Conservation (phyloP, 2,113 vertebrate species). For the Upupa epops region DNA sequence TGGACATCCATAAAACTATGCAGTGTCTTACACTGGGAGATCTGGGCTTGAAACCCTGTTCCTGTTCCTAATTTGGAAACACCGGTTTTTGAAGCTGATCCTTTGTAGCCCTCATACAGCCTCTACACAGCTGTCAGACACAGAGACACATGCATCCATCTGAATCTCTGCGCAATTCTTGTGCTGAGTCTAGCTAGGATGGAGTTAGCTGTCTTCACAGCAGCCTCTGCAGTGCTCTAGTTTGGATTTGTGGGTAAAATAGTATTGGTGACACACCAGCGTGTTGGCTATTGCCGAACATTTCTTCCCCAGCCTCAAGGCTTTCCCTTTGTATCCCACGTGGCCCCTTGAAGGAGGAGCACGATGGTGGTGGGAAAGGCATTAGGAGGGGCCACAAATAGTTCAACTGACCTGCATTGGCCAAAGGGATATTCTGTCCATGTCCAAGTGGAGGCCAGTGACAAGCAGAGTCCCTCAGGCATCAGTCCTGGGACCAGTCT, state of each 20-base stretch:
- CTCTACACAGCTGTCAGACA: neutral
- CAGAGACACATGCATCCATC: fast-evolving
- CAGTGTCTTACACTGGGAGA: neutral
- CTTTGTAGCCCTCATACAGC: neutral
- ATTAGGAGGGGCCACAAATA: neutral
- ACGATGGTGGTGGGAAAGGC: neutral
- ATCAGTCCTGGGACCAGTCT: too few species aligned
- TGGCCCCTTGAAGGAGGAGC: neutral
- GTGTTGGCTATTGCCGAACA: neutral
- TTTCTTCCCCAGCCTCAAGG: neutral
- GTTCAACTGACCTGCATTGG: neutral
- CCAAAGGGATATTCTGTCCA: neutral
- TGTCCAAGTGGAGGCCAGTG: too few species aligned
- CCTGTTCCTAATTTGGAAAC: neutral
- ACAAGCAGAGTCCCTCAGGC: too few species aligned
- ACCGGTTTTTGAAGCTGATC: neutral
- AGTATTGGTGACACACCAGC: fast-evolving
- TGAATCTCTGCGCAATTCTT: neutral
- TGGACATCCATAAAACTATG: neutral
- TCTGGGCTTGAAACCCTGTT: neutral
- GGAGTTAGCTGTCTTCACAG: neutral
- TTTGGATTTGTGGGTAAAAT: neutral
- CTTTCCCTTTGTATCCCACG: neutral
- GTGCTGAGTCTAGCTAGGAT: fast-evolving
- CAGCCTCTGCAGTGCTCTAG: neutral